Conservation (phyloP, 1,140 invertebrate species). For the Hylaeus volcanicus region DNA sequence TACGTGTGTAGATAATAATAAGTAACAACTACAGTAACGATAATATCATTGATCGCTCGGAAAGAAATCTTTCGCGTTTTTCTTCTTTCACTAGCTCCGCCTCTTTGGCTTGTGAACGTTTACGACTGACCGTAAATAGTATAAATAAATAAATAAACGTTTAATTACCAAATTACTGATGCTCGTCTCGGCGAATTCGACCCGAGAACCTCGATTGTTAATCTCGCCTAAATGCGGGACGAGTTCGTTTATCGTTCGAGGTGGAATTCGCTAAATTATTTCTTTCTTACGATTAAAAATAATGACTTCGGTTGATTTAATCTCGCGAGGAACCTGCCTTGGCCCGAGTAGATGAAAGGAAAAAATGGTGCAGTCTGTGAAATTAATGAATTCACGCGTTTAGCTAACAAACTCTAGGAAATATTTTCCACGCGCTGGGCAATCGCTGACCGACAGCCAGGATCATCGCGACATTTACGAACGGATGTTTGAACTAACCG, state of each 20-base stretch:
- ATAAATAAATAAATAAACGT: constrained; percentile 71
- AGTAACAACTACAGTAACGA: constrained; percentile 43
- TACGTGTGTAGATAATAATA: constrained; percentile 45
- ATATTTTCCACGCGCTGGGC: too few relatives aligned
- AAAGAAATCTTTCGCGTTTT: constrained; percentile 27
- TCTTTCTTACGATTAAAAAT: background rate
- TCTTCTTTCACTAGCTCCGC: constrained; percentile 75
- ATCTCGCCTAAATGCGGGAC: background rate
- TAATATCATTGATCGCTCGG: constrained; percentile 57
- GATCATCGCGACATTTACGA: too few relatives aligned
- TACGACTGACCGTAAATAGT: constrained; percentile 74
- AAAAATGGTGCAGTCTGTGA: background rate
- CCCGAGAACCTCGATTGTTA: background rate
- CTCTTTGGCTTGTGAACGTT: constrained; percentile 78
- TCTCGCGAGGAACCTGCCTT: constrained; percentile 11
- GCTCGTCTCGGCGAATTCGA: background rate
- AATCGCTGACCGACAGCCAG: background rate
- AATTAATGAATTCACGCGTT: background rate
- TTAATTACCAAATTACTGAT: background rate
- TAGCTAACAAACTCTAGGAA: background rate
- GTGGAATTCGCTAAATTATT: background rate
- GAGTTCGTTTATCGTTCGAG: background rate
- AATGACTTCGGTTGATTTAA: background rate
- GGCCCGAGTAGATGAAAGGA: background rate
- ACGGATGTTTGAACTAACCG: background rate